Base-by-base conservation (phyloP, 2,797 vertebrate genomes). In the Sylvia borin region DNA sequence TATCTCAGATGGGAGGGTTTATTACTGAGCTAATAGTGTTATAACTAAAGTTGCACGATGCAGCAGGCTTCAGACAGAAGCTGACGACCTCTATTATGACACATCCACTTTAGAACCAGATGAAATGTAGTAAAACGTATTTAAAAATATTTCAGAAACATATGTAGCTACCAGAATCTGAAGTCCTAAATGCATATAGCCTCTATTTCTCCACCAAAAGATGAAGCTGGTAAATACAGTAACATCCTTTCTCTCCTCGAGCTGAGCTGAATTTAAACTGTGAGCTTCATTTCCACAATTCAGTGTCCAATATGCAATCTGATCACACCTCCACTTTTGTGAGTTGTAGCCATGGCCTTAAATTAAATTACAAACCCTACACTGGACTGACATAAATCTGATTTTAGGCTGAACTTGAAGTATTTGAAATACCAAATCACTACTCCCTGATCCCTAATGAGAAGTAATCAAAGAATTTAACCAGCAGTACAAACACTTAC, bases 381-480 rank as follows among this genome's bases (percentile, higher is more conserved):
- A 93, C 82, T 85, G 94, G 91, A 90, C 88, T 96, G 96, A 96
- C 96, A 96, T 93, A 97, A 97, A 98, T 97, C 97, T 97, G 97
- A 97, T 96, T 97, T 97, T 95, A 96, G 95, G 92, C 93, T 96
- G 96, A 97, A 92, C 97, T 98, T 97, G 94, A 96, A 97, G 95
- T 97, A 96, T 97, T 97, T 97, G 95, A 98, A 97, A 97, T 95
- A 97, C 87, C 93, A 97, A 97, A 95, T 95, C 89, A 94, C 93
- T 94, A 31, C 93, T 98, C 97, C 97, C 96, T 94, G 96, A 93
- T 97, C 91, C 93, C 94, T 97, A 97, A 97, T 97, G 97, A 98
- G 97, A 98, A 96, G 78, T 97, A 97, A 98, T 97, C 96, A 97
- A 97, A 97, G 96, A 98, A 97, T 96, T 97, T 96, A 97, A 97